Evolutionary conservation across 2,113 vertebrate species (phyloP), one percentile per base, ranked within the genome.

Genomic region (Plestiodon gilberti): DNA sequence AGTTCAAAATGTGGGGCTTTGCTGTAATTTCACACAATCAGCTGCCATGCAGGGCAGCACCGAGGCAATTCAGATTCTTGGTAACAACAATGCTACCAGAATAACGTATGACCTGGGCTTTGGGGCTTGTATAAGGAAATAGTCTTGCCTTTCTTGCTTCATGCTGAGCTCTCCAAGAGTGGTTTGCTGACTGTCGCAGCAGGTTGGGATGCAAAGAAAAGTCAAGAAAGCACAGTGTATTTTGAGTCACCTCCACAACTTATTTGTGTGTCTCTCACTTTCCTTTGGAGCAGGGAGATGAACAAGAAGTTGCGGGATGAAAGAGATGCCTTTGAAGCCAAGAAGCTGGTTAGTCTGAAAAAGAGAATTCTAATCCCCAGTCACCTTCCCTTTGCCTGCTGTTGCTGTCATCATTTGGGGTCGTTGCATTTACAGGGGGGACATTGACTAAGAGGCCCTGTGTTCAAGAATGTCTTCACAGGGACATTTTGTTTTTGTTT

Each of bases 241-340:
- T 6, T n/a, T 22, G 28, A 65, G 74, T 43, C 23, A 25, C 22
- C 2, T 15, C 15, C 30, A 33, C 30, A 11, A 35, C 69, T 81
- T 70, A n/a, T 2, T 15, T 40, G 23, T 28, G 13, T 62, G 55
- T 73, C 33, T 57, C 78, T 15, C 89, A 86, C 89, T 85, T 92
- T 92, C 67, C 81, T 91, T 90, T 90, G 82, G 93, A 88, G 40
- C 94, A 99, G 99, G 96, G 98, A 99, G 78, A 98, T 99, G 97
- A 99, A 99, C 96, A 98, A 97, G 78, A 96, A 96, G 78, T 95
- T 99, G 13, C 97, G 98, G 30, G 99, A 99, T 48, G 98, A 99
- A 87, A 97, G 97, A 92, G 98, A 99, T 0, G 96, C 96, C 70
- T 97, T 96, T 59, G 98, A 98, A 91, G 94, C 97, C 90, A 97